These are phyloP conservation scores for Cryptotis parvus DNA, from an alignment of 2,113 vertebrate species.

Conservation along the genomic window DNA sequence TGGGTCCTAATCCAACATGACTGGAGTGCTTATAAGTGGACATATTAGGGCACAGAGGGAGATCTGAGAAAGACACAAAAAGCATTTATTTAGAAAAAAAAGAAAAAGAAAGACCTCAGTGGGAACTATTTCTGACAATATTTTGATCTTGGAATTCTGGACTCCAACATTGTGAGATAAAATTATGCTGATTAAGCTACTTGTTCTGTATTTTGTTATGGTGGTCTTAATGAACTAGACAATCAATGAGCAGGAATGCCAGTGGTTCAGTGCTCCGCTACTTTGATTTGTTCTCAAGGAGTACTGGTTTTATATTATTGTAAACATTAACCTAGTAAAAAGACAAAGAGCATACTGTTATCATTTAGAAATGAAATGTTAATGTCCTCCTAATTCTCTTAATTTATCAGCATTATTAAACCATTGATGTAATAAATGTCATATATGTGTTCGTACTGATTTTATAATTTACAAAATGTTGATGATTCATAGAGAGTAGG, in stretches of 20 bases:
- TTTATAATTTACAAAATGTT: slow-evolving; percentile 9
- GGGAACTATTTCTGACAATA: neutral
- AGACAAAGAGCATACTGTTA: neutral
- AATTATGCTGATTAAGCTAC: neutral
- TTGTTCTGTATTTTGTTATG: neutral
- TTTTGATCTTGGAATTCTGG: neutral
- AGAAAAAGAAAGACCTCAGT: neutral
- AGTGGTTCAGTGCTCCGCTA: neutral
- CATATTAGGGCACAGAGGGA: no score
- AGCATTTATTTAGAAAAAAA: neutral
- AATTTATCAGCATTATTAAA: neutral
- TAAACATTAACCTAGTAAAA: neutral
- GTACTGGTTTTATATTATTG: neutral
- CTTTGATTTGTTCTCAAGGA: neutral
- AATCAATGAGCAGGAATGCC: no score
- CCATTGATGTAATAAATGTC: neutral
- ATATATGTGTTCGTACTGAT: neutral
- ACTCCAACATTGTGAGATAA: neutral
- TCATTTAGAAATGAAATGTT: neutral
- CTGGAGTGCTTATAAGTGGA: neutral
- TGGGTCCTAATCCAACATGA: neutral
- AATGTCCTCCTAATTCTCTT: neutral
- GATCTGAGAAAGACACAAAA: neutral
- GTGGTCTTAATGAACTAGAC: neutral
- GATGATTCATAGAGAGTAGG: neutral